A percentile compares a stretch with the other conserved stretches of the same genome.
phyloP scores from a whole-genome alignment of 2,113 vertebrate species.

The Myiopsitta monachus region DNA sequence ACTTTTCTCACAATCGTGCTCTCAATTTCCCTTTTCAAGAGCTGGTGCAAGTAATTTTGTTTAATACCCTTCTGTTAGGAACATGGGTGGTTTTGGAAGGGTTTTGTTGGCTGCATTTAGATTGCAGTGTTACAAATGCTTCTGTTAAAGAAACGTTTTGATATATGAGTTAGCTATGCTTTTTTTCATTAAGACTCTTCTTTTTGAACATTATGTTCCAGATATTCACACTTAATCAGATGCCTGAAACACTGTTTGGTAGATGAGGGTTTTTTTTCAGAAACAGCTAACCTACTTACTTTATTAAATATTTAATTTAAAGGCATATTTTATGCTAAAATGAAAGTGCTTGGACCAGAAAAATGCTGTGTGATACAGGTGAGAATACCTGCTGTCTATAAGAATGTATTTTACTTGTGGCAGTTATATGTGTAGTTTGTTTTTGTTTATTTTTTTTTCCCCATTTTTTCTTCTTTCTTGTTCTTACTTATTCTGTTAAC shows the following conservation, averaged over 20 bases:
- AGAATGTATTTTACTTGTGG: background rate
- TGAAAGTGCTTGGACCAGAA: background rate
- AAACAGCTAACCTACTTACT: background rate
- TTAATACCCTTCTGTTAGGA: background rate
- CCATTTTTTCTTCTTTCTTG: background rate
- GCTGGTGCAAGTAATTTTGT: background rate
- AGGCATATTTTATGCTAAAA: background rate
- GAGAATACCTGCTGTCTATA: background rate
- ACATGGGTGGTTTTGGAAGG: background rate
- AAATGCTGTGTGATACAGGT: background rate
- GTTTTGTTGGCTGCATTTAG: background rate
- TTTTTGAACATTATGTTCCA: background rate
- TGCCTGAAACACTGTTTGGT: background rate
- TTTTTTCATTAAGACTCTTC: background rate
- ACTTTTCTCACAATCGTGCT: background rate
- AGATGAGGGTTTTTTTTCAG: background rate
- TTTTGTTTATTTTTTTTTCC: rapidly evolving
- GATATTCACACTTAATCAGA: constrained; percentile 20
- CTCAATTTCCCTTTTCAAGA: background rate
- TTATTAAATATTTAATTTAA: background rate
- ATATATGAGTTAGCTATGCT: background rate
- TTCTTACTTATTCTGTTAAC: background rate
- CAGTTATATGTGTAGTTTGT: background rate
- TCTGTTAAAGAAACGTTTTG: background rate
- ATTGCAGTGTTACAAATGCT: background rate